A percentile compares a stretch with the other conserved stretches of the same genome.
These are phyloP conservation scores for Cassiopea xamachana DNA, from an alignment of 30 jellyfish, hydroid and myxozoan species.

Conservation along the genomic window DNA sequence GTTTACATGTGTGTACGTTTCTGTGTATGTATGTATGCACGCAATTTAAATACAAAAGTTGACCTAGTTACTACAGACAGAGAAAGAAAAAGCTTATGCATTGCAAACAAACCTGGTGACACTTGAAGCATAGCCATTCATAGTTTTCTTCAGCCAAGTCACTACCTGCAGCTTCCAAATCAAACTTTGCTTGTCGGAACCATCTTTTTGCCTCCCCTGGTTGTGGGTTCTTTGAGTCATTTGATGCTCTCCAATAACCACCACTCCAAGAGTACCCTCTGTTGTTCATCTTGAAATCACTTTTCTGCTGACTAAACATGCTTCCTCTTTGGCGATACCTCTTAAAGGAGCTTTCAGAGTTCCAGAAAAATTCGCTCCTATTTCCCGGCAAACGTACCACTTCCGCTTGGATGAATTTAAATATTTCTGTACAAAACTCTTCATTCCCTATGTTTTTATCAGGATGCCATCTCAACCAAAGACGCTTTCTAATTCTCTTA, in stretches of 20 bases:
- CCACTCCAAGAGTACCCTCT: background rate
- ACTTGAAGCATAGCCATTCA: conserved; percentile 83
- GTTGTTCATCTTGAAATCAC: background rate
- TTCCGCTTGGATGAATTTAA: conserved; percentile 56
- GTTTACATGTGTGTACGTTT: background rate
- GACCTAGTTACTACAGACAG: too few species aligned
- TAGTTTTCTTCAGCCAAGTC: background rate
- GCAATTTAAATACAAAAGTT: background rate
- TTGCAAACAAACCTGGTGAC: conserved; percentile 73
- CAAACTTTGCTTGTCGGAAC: conserved; percentile 78
- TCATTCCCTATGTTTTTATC: conserved; percentile 72
- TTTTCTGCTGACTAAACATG: background rate
- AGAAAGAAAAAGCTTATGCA: too few species aligned
- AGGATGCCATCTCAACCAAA: conserved; percentile 87
- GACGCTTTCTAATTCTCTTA: conserved; percentile 57
- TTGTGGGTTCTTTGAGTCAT: conserved; percentile 73
- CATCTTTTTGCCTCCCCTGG: conserved; percentile 86
- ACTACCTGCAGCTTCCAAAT: conserved; percentile 57
- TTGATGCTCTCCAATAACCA: conserved; percentile 53
- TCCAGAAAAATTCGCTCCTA: background rate
- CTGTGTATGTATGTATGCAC: background rate
- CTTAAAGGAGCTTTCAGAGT: background rate
- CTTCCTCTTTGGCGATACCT: conserved; percentile 22
- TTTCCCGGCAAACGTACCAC: conserved; percentile 35
- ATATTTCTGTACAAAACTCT: conserved; percentile 67